A percentile compares a stretch with the other conserved stretches of the same genome.
Conservation (phyloP, 2,113 vertebrate species). For the Megaptera novaeangliae region DNA sequence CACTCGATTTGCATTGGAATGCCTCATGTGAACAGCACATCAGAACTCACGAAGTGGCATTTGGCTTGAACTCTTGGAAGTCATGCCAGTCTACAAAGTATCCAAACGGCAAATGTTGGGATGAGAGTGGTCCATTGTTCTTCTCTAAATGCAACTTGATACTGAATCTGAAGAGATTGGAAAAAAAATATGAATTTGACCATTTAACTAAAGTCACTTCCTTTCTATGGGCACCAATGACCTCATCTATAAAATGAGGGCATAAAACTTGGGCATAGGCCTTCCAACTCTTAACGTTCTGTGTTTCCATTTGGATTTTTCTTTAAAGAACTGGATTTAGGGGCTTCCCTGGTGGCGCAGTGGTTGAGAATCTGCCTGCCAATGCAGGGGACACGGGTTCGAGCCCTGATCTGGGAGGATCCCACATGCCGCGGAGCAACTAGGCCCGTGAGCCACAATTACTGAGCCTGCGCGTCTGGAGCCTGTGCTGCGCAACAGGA, state of each 20-base stretch:
- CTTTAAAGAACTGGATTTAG: not conserved
- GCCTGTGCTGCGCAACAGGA: no score
- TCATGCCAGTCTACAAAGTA: slow-evolving; percentile 38
- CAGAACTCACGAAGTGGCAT: slow-evolving; percentile 53
- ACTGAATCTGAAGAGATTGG: slow-evolving; percentile 10
- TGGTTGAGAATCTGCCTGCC: no score
- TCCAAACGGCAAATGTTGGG: not conserved
- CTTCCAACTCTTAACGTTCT: not conserved
- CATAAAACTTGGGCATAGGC: not conserved
- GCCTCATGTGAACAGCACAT: slow-evolving; percentile 24
- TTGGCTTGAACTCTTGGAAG: slow-evolving; percentile 57
- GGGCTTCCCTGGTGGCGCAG: no score
- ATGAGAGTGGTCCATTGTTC: slow-evolving; percentile 48
- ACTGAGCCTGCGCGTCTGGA: no score
- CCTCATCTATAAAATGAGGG: not conserved
- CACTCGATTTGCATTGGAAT: slow-evolving; percentile 61
- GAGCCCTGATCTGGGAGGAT: no score
- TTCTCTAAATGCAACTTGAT: slow-evolving; percentile 49
- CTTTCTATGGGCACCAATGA: not conserved
- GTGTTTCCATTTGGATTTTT: not conserved
- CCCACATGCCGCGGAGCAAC: no score
- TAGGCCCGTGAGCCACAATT: no score
- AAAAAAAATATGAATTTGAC: slow-evolving; percentile 40
- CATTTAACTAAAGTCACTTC: slow-evolving; percentile 23
- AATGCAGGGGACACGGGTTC: no score